Base-by-base conservation (phyloP, 2,888 invertebrate species). In the Thecocarcelia acutangulata region DNA sequence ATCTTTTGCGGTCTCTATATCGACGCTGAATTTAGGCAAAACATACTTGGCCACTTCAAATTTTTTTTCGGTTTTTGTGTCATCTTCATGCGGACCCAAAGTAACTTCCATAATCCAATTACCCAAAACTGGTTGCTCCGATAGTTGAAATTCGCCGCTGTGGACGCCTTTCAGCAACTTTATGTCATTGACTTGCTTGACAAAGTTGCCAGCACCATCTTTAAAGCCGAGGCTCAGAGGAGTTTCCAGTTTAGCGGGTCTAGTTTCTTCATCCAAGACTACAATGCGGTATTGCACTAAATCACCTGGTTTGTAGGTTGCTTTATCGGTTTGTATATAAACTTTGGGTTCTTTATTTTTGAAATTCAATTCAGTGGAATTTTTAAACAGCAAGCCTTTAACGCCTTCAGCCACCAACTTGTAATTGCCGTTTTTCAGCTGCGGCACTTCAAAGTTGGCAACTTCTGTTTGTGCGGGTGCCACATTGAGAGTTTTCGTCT, bases 241-340 rank as follows among this genome's bases (percentile, higher is more conserved):
- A 42, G 80, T 72, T 1, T 84, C 61, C 9, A 86, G 44, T 37
- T 85, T 85, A 0, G 85, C 85, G 91, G 96, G 96, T 85, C 93
- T 93, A 75, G 96, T 91, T 83, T 94, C 93, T 0, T 95, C 93
- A 88, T 95, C 94, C 63, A 96, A 91, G 13, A 95, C 93, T 44
- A 97, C 90, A 12, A 95, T 84, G 15, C 88, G 84, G 90, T 97
- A 97, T 90, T 94, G 93, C 50, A 98, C 94, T 85, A 93, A 94
- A 87, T 95, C 94, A 17, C 95, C 94, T 0, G 97, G 97, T 88
- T 97, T 95, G 90, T 97, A 98, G 83, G 97, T 94, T 11, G 96
- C 94, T 90, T 96, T 95, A 90, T 98, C 97, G 0, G 97, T 97
- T 90, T 97, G 97, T 83, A 97, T 93, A 87, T 97, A 95, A 11